Base-by-base conservation (phyloP, 2,113 vertebrate species). In the Percina caprodes region DNA sequence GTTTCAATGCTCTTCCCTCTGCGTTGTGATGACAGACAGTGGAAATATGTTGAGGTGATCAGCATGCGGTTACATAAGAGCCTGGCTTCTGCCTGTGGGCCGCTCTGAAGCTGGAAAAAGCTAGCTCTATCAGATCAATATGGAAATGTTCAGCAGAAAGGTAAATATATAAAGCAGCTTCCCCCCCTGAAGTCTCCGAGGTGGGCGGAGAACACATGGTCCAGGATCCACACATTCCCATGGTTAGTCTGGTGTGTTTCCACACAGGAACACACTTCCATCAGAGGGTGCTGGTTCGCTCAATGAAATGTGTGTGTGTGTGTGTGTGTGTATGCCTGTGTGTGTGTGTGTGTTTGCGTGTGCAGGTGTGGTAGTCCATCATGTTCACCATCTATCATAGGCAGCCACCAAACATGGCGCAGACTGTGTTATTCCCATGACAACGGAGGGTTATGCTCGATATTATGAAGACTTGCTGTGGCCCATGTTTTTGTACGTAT, bases 41-140 rank as follows among this genome's bases (percentile, higher is more conserved):
- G 56, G 61, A 66, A 84, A 77, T 69, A 68, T 84, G 71, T 55
- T 26, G 69, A 72, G 3, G 49, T 23, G 80, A 58, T 84, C 67
- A 74, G 46, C 46, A 21, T 54, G 2, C 2, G 5, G 66, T 89
- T 87, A 65, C 79, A 42, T 74, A 91, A 92, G 59, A 72, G 49
- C 4, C 24, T 23, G 45, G 30, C 79, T 62, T 67, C 55, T 77
- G 23, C 39, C 39, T 10, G 51, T 56, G 63, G 33, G 48, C 67
- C 59, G 45, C 12, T 35, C 19, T 72, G 49, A 23, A 83, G 77
- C 63, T 80, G 74, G 82, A 88, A 83, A 83, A 79, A 74, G 18
- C 71, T 24, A 1, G 58, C 56, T 62, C 13, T 19, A 30, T 74
- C 55, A 21, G 67, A 86, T 77, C 70, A 62, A 62, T 71, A 60